A percentile compares a stretch with the other conserved stretches of the same genome.
phyloP scores from a whole-genome alignment of 2,113 vertebrate genomes.

The Andinoacara biseriatus region DNA sequence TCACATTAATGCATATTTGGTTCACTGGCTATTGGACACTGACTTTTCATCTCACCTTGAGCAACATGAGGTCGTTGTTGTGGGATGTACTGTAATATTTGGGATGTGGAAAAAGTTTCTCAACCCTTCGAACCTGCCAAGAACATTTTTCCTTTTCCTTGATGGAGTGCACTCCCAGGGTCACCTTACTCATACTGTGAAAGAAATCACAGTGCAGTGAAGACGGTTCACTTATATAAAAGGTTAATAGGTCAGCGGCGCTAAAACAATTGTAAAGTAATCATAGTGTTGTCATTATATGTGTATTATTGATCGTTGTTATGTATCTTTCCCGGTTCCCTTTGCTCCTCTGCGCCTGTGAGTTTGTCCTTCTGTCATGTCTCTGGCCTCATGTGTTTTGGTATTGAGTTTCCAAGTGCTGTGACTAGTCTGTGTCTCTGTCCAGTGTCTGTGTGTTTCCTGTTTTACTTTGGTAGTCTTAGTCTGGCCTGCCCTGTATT shows the following conservation, averaged over 20 bases:
- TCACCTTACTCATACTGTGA: conserved; percentile 40
- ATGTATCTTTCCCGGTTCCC: too few species aligned
- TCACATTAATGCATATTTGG: background rate
- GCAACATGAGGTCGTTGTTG: conserved; percentile 46
- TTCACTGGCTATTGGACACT: background rate
- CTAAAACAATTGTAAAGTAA: too few species aligned
- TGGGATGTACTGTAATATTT: background rate
- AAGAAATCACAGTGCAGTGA: background rate
- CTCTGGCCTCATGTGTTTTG: too few species aligned
- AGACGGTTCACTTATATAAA: background rate
- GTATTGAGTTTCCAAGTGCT: too few species aligned
- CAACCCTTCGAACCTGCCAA: conserved; percentile 39
- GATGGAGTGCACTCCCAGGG: conserved; percentile 67
- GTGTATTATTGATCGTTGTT: too few species aligned
- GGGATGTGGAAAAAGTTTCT: conserved; percentile 27
- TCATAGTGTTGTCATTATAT: too few species aligned
- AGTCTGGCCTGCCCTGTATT: too few species aligned
- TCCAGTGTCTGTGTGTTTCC: too few species aligned
- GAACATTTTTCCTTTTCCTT: background rate
- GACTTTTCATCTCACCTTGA: conserved; percentile 63
- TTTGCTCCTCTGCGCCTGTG: too few species aligned
- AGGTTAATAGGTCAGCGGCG: background rate
- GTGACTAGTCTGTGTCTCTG: too few species aligned
- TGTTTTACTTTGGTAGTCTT: too few species aligned
- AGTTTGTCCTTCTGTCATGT: too few species aligned